Conservation (phyloP, 35 echinoderm and acorn worm species). For the Lytechinus variegatus region DNA sequence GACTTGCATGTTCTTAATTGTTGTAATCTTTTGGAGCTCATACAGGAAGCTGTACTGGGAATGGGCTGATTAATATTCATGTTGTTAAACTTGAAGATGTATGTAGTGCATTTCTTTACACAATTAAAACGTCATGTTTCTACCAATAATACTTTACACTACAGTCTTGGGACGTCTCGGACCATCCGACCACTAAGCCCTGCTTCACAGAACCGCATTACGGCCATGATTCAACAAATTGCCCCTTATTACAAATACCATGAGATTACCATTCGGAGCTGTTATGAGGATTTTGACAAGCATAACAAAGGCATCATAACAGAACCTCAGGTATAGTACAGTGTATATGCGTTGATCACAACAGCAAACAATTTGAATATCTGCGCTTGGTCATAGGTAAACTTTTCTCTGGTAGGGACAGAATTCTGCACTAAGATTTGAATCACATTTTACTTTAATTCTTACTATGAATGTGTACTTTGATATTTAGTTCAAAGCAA, state of each 20-base stretch:
- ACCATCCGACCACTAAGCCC: constrained; percentile 90
- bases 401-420: too few relatives aligned
- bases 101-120: too few relatives aligned
- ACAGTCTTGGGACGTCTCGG: constrained; percentile 78
- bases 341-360: background rate
- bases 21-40: too few relatives aligned
- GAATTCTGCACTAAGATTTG: too few relatives aligned
- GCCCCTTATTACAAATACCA: constrained; percentile 97
- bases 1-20: too few relatives aligned
- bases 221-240: constrained; percentile 65
- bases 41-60: too few relatives aligned
- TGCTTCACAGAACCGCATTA: constrained; percentile 55
- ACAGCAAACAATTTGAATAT: background rate
- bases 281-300: constrained; percentile 95
- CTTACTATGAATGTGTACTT: too few relatives aligned
- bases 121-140: background rate
- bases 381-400: background rate
- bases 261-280: constrained; percentile 81
- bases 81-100: too few relatives aligned
- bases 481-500: too few relatives aligned
- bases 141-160: background rate
- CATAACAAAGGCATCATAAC: constrained; percentile 96
- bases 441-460: too few relatives aligned
- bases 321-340: constrained; percentile 83
- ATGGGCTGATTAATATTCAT: too few relatives aligned